Evolutionary conservation across 2,888 invertebrate species (phyloP).

Genomic region (Protonemura montana): DNA sequence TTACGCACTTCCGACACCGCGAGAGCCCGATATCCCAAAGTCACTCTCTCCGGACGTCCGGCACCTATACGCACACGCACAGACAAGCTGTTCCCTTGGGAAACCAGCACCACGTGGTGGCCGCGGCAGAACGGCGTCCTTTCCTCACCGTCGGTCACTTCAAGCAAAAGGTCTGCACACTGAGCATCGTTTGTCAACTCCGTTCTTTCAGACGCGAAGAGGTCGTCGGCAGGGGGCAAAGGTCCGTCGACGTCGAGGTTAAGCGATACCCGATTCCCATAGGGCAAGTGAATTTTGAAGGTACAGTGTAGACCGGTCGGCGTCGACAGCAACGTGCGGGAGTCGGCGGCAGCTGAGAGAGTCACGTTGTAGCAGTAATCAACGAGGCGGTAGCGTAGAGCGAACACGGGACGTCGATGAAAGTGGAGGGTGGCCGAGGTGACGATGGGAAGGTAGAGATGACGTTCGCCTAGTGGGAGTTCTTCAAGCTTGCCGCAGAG

Average conservation of each 20-base stretch:
- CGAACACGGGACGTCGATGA: conserved; percentile 72
- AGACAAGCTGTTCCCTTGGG: conserved; percentile 65
- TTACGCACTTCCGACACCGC: conserved; percentile 69
- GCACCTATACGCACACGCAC: conserved; percentile 46
- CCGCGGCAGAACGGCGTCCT: conserved; percentile 72
- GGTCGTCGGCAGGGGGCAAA: not conserved
- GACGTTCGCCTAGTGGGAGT: conserved; percentile 66
- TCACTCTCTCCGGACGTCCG: conserved; percentile 22
- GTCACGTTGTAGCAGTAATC: conserved; percentile 78
- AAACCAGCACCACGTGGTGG: conserved; percentile 67
- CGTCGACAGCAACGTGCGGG: conserved; percentile 70
- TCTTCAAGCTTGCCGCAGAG: conserved; percentile 78
- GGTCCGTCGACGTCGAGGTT: conserved; percentile 56
- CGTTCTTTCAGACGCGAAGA: conserved; percentile 18
- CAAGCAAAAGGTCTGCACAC: conserved; percentile 67
- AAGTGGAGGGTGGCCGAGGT: conserved; percentile 59
- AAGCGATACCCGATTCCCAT: conserved; percentile 72
- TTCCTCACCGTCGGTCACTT: conserved; percentile 71
- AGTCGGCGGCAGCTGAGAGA: conserved; percentile 69
- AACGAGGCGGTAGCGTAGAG: conserved; percentile 71
- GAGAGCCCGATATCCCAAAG: conserved; percentile 60
- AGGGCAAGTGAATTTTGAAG: conserved; percentile 74
- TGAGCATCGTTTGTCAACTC: conserved; percentile 49
- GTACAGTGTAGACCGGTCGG: conserved; percentile 68
- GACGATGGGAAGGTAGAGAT: conserved; percentile 67